Base-by-base conservation (phyloP, 2,113 vertebrate species). In the Planiliza haematocheilus region DNA sequence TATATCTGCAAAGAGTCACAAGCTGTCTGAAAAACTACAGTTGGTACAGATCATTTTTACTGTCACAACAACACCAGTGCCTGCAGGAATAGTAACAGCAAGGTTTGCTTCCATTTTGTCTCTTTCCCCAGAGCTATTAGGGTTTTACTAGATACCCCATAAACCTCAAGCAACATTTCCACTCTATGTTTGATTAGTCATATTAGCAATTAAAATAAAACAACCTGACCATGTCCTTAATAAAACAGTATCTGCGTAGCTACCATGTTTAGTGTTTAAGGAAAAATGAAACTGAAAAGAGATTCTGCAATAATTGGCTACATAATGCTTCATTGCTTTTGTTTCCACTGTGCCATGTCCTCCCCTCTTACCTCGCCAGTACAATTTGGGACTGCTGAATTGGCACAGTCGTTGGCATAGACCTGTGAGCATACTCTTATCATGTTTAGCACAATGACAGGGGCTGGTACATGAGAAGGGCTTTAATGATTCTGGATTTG, bases 351-450 rank as follows among this genome's bases (percentile, higher is more conserved):
- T 50, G 70, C 57, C 45, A 67, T 45, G 75, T 83, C 81, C 77
- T 81, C 66, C 60, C 57, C 73, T 73, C 53, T 42, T 65, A 74
- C 61, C 72, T 69, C 10, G 30, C 65, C 38, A 45, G 73, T 51
- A 68, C 67, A 51, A 73, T 74, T 49, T 73, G 62, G 46, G 58
- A 24, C 18, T 48, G 48, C 61, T 70, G 48, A 84, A 70, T 76
- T 72, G 81, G 63, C 58, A 76, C 63, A 61, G 72, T 0, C 37
- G 64, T 48, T 70, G 68, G 76, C 74, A 61, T 30, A 56, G 39
- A 67, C 53, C 77, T 55, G 56, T 42, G 62, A 64, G 70, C 74
- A 51, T 70, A 73, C 48, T 74, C 68, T 89, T 90, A 91, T 92
- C 79, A 70, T 72, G 66, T 57, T 20, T 49, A 70, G 76, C 77